Base-by-base conservation (phyloP, 2,113 vertebrate genomes). In the Megaceryle torquata region DNA sequence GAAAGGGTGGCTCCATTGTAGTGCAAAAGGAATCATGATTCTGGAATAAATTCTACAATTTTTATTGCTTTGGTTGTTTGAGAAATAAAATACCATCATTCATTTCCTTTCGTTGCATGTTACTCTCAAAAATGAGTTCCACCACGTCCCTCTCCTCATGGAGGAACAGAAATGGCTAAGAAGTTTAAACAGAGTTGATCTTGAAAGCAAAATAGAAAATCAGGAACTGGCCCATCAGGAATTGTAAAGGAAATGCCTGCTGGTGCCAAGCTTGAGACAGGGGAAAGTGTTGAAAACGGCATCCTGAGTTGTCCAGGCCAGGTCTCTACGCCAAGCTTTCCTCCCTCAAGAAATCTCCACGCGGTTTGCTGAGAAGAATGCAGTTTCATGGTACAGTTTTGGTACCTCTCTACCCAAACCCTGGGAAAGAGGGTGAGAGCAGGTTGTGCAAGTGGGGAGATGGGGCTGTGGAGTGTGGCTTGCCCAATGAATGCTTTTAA, bases 331-430 rank as follows among this genome's bases (percentile, higher is more conserved):
- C 35, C 10, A 28, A 61, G 15, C 37, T 67, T 72, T 43, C 70
- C 48, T 54, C 74, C 13, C 21, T 17, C 24, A 3, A 17, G 57
- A 59, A 51, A 16, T 8, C 43, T 31, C 56, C 10, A 5, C 11
- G 46, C 21, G 60, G 41, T 54, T 59, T 84, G 21, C 72, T 3
- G 8, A 54, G 83, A 44, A 78, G 18, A 93, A 3, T 53, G 59
- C 9, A 4, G 33, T 35, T 69, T 33, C 26, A 1, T 4, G 60
- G 41, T 0, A 1, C 0, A 4, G 26, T 6, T 46, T 56, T 44
- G 37, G 39, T 26, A 16, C 11, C 17, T 72, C 53, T 43, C 41
- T 57, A 78, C 39, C 57, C 81, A 70, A 70, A 39, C 3, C 11
- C 51, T 2, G 8, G 24, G 46, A 41, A 37, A 16, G 25, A 20